Evolutionary conservation across 2,888 invertebrate species (phyloP).

Genomic region (Macaria notata): DNA sequence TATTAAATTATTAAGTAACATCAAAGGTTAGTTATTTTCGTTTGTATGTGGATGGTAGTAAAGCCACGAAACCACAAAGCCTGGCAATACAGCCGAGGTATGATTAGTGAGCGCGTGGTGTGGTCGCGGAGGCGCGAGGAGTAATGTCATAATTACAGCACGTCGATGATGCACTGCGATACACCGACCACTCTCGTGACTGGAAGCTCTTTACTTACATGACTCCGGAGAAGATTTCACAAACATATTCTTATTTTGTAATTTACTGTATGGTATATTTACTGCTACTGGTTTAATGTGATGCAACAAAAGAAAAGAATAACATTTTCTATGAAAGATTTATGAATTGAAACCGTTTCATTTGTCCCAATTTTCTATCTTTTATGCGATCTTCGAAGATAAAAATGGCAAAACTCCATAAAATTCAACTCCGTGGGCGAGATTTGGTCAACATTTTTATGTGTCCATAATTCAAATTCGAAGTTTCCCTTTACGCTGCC

Average conservation of each 20-base stretch:
- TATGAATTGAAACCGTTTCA: too few species aligned
- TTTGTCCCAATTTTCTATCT: conserved; percentile 1
- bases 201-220: conserved; percentile 9
- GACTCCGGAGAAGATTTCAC: neutral
- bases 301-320: too few species aligned
- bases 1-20: neutral
- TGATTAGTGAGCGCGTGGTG: conserved; percentile 11
- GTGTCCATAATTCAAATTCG: conserved; percentile 29
- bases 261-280: too few species aligned
- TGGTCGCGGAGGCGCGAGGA: conserved; percentile 16
- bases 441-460: conserved; percentile 30
- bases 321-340: too few species aligned
- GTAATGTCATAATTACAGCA: conserved; percentile 17
- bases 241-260: too few species aligned
- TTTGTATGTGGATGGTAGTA: neutral
- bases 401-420: conserved; percentile 21
- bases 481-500: conserved; percentile 29
- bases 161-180: conserved; percentile 10
- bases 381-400: conserved; percentile 7
- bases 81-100: conserved; percentile 4
- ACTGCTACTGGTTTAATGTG: too few species aligned
- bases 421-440: conserved; percentile 24
- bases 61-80: conserved; percentile 5
- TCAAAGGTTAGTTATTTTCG: neutral
- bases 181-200: conserved; percentile 13